Evolutionary conservation across 2,797 vertebrate species (phyloP).

Genomic region (Menidia menidia): DNA sequence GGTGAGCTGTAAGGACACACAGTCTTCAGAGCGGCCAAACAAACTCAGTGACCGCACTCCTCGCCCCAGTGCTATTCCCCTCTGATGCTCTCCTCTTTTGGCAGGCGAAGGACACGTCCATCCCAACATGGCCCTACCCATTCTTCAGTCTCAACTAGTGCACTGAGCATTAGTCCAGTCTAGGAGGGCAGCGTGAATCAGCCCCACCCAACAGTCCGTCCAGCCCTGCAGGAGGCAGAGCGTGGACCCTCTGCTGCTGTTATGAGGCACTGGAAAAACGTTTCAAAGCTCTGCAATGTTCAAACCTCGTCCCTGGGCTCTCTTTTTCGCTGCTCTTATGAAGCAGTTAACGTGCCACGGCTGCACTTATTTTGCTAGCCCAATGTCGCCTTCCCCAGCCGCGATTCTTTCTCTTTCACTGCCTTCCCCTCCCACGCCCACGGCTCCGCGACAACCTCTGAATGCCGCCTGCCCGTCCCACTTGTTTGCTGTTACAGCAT

Average conservation of each 20-base stretch:
- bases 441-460: slow-evolving; percentile 28
- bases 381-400: slow-evolving; percentile 16
- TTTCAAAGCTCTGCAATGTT: slow-evolving; percentile 64
- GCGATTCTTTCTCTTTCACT: slow-evolving; percentile 47
- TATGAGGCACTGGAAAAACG: slow-evolving; percentile 59
- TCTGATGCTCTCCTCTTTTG: slow-evolving; percentile 50
- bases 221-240: slow-evolving; percentile 57
- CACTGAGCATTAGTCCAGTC: slow-evolving; percentile 32
- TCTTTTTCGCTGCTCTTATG: slow-evolving; percentile 15
- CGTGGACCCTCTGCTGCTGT: slow-evolving; percentile 39
- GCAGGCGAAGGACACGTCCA: slow-evolving; percentile 40
- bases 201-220: slow-evolving; percentile 28
- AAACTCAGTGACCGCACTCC: slow-evolving; percentile 63
- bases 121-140: slow-evolving; percentile 32
- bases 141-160: slow-evolving; percentile 59
- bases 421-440: slow-evolving; percentile 47
- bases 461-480: slow-evolving; percentile 38
- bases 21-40: slow-evolving; percentile 47
- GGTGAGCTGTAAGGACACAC: slow-evolving; percentile 38
- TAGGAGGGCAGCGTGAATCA: slow-evolving; percentile 24
- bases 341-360: slow-evolving; percentile 62
- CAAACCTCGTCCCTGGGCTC: slow-evolving; percentile 34
- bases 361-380: slow-evolving; percentile 44
- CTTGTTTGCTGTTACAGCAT: slow-evolving; percentile 63
- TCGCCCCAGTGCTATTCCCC: slow-evolving; percentile 23